Evolutionary conservation across 1,140 invertebrate genomes (phyloP), one percentile per base, ranked within the genome.

Genomic region (Magallana ariakensis): DNA sequence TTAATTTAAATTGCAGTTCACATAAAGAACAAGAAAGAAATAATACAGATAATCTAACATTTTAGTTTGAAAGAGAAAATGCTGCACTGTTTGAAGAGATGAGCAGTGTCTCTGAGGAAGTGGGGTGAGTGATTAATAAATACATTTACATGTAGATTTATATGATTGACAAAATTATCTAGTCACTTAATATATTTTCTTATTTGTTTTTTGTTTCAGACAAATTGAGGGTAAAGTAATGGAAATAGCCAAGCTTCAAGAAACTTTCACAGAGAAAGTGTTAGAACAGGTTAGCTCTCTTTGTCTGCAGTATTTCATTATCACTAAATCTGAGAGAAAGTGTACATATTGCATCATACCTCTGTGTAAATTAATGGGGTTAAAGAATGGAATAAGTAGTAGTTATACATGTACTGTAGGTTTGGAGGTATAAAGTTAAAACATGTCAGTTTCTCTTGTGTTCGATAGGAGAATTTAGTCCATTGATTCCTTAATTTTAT

Each of bases 251-350:
- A 97, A 98, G 94, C 95, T 99, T n/a, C 99, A 99, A 94, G 97
- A 99, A 94, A 96, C 98, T 88, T 99, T 99, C 92, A 97, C 98
- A 8, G 98, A 99, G 94, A 99, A 99, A 95, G 97, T 99, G 82
- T 95, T 99, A 55, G 96, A 98, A 93, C 98, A 99, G 92, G 95
- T 95, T 88, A 90, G 86, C 85, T 75, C 22, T 26, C 22, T 75
- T 75, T 22, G 33, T 60, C 66, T 75, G 19, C 33, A 10, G 9
- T 75, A 75, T 46, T 46, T 46, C 33, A 46, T 46, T 46, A 4
- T 5, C 33, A 46, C 33, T 5, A 46, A 46, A 46, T 4, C 2
- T 46, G 33, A 46, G n/a, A n/a, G 33, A 5, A 46, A 46, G 33
- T 46, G 33, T 46, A 46, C 33, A 89, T 46, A 4, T 46, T 46